Evolutionary conservation across 2,797 vertebrate genomes (phyloP).

Genomic region (Manis crassicaudata): DNA sequence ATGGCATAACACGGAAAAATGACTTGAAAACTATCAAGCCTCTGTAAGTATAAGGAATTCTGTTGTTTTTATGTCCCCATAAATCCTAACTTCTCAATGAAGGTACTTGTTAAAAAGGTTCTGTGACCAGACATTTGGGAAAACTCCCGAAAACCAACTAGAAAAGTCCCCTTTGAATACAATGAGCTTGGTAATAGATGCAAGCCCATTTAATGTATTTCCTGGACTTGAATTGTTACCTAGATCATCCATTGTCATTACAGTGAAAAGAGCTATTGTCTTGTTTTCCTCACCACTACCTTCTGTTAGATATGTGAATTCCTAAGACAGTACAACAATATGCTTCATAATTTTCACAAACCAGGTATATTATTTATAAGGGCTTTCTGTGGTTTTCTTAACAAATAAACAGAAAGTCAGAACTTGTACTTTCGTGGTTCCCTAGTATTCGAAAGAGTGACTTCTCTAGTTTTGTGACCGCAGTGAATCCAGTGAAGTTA

Average conservation of each 20-base stretch:
- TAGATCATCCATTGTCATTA: background rate
- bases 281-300: background rate
- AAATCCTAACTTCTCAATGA: background rate
- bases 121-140: background rate
- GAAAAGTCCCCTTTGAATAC: background rate
- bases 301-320: conserved; percentile 4
- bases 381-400: conserved; percentile 50
- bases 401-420: conserved; percentile 35
- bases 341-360: conserved; percentile 37
- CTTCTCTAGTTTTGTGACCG: background rate
- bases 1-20: background rate
- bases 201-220: background rate
- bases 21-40: background rate
- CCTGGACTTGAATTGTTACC: conserved; percentile 4
- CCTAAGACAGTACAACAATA: background rate
- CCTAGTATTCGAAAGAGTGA: background rate
- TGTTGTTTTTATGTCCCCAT: background rate
- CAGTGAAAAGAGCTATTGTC: background rate
- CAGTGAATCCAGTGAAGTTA: background rate
- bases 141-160: background rate
- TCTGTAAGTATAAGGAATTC: background rate
- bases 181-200: background rate
- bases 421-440: conserved; percentile 22
- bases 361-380: background rate
- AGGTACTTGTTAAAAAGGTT: background rate